Base-by-base conservation (phyloP, 2,888 invertebrate species). In the Drosophila robusta region DNA sequence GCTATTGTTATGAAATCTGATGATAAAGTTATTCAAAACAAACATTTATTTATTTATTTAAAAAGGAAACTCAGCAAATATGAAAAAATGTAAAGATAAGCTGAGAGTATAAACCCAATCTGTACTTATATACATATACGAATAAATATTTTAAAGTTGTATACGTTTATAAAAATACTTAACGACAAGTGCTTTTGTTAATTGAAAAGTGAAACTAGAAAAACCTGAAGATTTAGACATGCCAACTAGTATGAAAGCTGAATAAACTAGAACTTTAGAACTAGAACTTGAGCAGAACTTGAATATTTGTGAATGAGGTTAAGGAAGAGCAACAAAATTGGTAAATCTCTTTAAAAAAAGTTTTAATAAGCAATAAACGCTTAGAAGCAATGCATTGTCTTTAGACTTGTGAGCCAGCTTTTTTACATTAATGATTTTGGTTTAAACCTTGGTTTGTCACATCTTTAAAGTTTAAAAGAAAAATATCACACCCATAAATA, bases 121-220 rank as follows among this genome's bases (percentile, higher is more conserved):
- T 9, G 38, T 14, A 38, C 14, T 14, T 14, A 38, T 38, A 26
- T 24, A 26, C 4, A 4, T 14, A 24, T 34, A 16, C 16, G 16
- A 29, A 4, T 36, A 18, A 12, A 18, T 1, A 9, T 18, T 3
- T 9, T 22, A 22, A n/a, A 29, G 7, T 9, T 7, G 5, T 12
- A 4, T 36, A 36, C 34, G 26, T 11, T 16, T n/a, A 22, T 8
- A 29, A 16, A 4, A 16, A 2, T 45, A 54, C 11, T 34, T 39
- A 24, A 11, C 4, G 14, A 29, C 44, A 14, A 11, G n/a, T 24
- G 11, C 5, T 39, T 6, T 16, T 26, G n/a, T 7, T 4, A 32
- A 41, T 47, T 47, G 34, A 62, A 63, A 41, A 22, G 63, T 7
- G 32, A 46, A 63, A 62, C 63, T 32, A 41, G 62, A 32, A 32